Conservation (phyloP, 2,113 vertebrate species). For the Aepyceros melampus region DNA sequence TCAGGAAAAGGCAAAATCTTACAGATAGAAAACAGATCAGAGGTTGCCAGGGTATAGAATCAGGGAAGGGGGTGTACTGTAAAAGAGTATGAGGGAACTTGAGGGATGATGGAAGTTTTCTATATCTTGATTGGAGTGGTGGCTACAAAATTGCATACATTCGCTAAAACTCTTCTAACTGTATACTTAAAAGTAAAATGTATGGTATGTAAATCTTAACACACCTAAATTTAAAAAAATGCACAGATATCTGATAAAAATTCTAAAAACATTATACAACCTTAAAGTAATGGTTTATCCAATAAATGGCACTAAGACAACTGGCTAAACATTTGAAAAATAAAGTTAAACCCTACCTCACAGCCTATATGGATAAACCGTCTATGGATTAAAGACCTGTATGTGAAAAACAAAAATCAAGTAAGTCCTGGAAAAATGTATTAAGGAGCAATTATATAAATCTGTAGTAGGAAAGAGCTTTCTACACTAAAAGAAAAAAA, state of each 20-base stretch:
- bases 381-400: background rate
- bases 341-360: background rate
- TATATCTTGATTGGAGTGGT: background rate
- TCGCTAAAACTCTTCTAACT: background rate
- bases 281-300: conserved; percentile 25
- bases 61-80: background rate
- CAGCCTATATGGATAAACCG: background rate
- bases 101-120: background rate
- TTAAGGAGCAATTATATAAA: background rate
- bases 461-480: background rate
- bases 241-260: background rate
- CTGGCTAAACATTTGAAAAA: conserved; percentile 32
- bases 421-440: background rate
- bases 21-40: background rate
- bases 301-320: conserved; percentile 24
- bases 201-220: background rate
- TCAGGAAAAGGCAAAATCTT: background rate
- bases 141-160: background rate
- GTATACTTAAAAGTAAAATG: background rate
- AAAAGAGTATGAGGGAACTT: background rate
- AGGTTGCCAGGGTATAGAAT: background rate
- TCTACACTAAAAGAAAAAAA: background rate
- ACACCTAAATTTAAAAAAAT: background rate
- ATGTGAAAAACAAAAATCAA: conserved; percentile 15
- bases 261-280: background rate